A percentile compares a stretch with the other conserved stretches of the same genome.
These are phyloP conservation scores for Urocolius indicus DNA, from an alignment of 2,113 vertebrate genomes.

Conservation along the genomic window DNA sequence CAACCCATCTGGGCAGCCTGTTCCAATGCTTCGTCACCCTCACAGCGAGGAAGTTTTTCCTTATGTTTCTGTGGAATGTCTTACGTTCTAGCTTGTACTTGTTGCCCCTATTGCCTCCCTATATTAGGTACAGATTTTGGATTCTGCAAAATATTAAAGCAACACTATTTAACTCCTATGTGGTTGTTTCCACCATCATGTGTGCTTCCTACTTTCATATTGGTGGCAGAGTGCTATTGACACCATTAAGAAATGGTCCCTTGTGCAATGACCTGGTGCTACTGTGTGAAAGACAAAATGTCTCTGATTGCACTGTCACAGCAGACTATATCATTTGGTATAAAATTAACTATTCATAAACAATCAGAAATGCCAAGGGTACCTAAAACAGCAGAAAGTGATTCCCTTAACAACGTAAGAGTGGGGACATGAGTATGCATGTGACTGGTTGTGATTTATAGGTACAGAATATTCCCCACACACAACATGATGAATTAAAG, in stretches of 20 bases:
- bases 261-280: neutral
- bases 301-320: neutral
- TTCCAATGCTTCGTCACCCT: no score
- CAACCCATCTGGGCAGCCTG: no score
- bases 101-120: neutral
- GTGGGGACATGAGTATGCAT: neutral
- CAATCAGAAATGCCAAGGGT: neutral
- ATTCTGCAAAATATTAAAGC: neutral
- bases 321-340: neutral
- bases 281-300: neutral
- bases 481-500: neutral
- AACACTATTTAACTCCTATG: neutral
- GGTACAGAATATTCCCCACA: neutral
- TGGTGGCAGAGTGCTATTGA: accelerated
- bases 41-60: no score
- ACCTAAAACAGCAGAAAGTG: neutral
- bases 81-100: no score
- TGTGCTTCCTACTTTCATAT: neutral
- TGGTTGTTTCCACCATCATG: neutral
- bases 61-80: no score
- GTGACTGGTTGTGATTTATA: neutral
- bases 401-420: neutral
- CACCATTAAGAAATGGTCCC: neutral
- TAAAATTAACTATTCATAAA: neutral
- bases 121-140: neutral